These are phyloP conservation scores for Montipora efflorescens DNA, from an alignment of 64 coral and sea anemone species.

Conservation along the genomic window DNA sequence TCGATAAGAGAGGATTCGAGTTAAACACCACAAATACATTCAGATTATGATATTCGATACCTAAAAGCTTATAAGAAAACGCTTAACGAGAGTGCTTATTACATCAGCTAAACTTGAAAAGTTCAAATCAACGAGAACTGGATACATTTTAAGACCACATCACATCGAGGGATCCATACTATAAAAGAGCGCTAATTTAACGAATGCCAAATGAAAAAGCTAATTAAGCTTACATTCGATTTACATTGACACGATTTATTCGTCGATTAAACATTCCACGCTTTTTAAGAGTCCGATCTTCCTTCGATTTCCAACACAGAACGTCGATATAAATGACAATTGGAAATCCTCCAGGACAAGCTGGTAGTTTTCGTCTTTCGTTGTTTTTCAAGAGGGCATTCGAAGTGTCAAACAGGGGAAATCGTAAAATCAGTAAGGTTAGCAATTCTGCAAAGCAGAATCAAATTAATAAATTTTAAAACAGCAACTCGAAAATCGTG, in stretches of 20 bases:
- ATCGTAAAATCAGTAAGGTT: not conserved
- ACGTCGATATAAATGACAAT: not conserved
- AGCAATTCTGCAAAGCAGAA: too few species aligned
- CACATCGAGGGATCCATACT: too few species aligned
- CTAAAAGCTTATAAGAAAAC: not conserved
- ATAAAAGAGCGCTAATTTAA: too few species aligned
- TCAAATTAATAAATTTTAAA: too few species aligned
- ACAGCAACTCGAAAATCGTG: too few species aligned
- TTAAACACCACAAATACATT: not conserved
- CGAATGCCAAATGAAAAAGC: too few species aligned
- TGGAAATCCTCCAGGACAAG: not conserved
- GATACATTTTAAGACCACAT: too few species aligned
- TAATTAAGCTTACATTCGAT: too few species aligned
- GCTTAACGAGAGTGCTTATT: not conserved
- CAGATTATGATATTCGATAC: not conserved
- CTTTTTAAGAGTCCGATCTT: not conserved
- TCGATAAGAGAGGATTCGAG: not conserved
- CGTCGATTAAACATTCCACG: not conserved
- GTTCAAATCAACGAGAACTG: not conserved
- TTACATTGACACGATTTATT: not conserved
- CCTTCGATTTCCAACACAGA: too few species aligned
- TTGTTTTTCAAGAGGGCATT: too few species aligned
- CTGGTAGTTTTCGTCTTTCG: not conserved
- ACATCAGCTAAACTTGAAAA: not conserved
- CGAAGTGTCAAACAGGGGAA: not conserved